A percentile compares a stretch with the other conserved stretches of the same genome.
Evolutionary conservation across 2,888 invertebrate species (phyloP).

Genomic region (Andrena hattorfiana): DNA sequence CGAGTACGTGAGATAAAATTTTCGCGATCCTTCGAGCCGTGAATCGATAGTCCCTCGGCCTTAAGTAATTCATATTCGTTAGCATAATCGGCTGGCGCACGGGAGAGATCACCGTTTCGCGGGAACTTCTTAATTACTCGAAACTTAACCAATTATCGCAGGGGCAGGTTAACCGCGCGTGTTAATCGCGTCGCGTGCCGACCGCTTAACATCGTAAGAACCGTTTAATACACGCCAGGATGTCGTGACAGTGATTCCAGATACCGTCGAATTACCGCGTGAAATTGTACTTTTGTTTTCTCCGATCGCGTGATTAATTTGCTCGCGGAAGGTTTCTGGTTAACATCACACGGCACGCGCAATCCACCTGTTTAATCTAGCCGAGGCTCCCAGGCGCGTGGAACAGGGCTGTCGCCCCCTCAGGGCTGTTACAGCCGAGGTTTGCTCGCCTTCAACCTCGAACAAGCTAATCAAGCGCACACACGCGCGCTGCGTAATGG

Average conservation of each 20-base stretch:
- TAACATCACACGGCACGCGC: background rate
- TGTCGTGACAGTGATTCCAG: slow-evolving; percentile 51
- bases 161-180: slow-evolving; percentile 51
- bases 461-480: background rate
- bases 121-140: slow-evolving; percentile 63
- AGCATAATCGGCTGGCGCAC: slow-evolving; percentile 37
- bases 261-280: slow-evolving; percentile 33
- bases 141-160: slow-evolving; percentile 64
- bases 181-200: slow-evolving; percentile 64
- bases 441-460: background rate
- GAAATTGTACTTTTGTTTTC: slow-evolving; percentile 26
- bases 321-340: background rate
- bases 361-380: slow-evolving; percentile 5
- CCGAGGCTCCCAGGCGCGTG: background rate
- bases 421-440: background rate
- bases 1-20: background rate
- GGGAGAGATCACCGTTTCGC: slow-evolving; percentile 4
- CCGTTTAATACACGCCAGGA: slow-evolving; percentile 42
- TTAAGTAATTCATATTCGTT: slow-evolving; percentile 37
- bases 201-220: slow-evolving; percentile 45
- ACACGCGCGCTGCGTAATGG: background rate
- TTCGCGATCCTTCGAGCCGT: background rate
- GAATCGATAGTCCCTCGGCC: background rate
- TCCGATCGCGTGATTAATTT: slow-evolving; percentile 38
- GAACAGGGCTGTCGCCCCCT: background rate